These are phyloP conservation scores for Sprattus sprattus DNA, from an alignment of 2,113 vertebrate genomes.

Conservation along the genomic window DNA sequence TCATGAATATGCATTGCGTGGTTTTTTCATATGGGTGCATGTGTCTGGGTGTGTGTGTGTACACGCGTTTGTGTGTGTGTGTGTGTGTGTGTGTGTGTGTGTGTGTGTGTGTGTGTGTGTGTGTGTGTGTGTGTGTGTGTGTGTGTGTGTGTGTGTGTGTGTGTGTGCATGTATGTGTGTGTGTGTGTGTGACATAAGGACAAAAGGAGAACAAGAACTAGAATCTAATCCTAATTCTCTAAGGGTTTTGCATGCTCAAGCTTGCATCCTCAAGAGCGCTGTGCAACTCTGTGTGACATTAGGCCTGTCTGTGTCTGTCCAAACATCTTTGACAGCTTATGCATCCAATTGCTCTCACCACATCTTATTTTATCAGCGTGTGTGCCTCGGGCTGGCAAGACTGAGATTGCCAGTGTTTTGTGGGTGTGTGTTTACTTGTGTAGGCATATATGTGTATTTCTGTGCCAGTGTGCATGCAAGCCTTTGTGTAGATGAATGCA, in stretches of 20 bases:
- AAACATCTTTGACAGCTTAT: neutral
- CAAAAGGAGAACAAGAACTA: neutral
- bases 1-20: neutral
- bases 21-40: neutral
- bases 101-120: neutral
- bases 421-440: neutral
- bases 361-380: neutral
- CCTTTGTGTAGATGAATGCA: no score
- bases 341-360: neutral
- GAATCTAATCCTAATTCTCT: neutral
- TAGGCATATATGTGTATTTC: neutral
- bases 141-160: neutral
- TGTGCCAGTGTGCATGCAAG: neutral
- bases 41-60: neutral
- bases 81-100: neutral
- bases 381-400: neutral
- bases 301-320: neutral
- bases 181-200: neutral
- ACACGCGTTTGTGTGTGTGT: neutral
- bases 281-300: neutral
- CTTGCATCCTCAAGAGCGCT: neutral
- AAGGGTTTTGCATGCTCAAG: neutral
- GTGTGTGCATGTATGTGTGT: slow-evolving; percentile 23
- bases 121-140: neutral
- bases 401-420: neutral